A percentile compares a stretch with the other conserved stretches of the same genome.
Evolutionary conservation across 2,888 invertebrate species (phyloP).

Genomic region (Eupithecia centaureata): DNA sequence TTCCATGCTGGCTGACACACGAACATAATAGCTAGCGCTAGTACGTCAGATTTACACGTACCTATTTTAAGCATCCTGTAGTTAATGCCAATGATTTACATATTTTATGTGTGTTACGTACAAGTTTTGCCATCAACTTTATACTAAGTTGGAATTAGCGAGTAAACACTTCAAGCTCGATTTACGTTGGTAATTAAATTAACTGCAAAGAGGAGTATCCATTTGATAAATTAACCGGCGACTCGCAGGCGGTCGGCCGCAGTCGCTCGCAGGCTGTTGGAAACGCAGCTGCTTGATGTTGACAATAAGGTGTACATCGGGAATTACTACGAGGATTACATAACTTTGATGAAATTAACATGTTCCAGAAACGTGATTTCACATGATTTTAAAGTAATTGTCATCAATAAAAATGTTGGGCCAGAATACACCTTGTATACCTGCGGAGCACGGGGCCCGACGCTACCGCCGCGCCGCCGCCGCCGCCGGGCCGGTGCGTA

Average conservation of each 20-base stretch:
- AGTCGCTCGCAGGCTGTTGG: neutral
- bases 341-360: neutral
- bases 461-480: too few species aligned
- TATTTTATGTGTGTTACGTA: neutral
- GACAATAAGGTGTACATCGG: too few species aligned
- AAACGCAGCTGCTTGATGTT: neutral
- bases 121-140: neutral
- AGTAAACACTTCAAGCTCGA: conserved; percentile 6
- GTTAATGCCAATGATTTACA: conserved; percentile 6
- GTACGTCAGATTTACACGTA: neutral
- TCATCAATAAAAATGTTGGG: too few species aligned
- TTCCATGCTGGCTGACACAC: neutral
- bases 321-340: too few species aligned
- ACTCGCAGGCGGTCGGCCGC: neutral
- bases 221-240: neutral
- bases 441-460: too few species aligned
- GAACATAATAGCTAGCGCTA: neutral
- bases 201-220: conserved; percentile 6
- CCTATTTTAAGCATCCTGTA: neutral
- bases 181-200: conserved; percentile 5
- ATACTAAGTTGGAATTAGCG: conserved; percentile 4
- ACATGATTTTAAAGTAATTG: too few species aligned
- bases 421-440: too few species aligned
- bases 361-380: neutral
- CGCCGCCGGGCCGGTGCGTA: too few species aligned